These are phyloP conservation scores for Lota lota DNA, from an alignment of 2,113 vertebrate species.

Conservation along the genomic window DNA sequence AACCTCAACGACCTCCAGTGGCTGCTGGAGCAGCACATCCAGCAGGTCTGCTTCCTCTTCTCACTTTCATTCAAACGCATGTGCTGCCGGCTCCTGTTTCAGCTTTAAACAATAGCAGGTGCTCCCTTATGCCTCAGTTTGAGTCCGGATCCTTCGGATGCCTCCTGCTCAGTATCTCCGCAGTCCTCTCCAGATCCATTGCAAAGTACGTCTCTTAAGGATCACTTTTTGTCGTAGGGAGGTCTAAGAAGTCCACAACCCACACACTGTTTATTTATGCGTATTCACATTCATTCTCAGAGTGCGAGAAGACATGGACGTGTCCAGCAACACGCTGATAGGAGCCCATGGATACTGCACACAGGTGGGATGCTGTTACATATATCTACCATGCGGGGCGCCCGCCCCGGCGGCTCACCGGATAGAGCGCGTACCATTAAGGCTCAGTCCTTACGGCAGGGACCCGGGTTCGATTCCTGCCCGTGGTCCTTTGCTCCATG, in stretches of 20 bases:
- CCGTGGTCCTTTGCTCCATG: too few species aligned
- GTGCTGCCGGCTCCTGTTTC: neutral
- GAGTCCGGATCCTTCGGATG: conserved; percentile 84
- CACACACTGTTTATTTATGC: neutral
- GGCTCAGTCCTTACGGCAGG: too few species aligned
- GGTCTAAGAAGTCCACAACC: neutral
- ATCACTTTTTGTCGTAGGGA: neutral
- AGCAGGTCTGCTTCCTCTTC: conserved; percentile 72
- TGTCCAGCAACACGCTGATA: conserved; percentile 81
- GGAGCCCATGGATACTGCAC: conserved; percentile 94
- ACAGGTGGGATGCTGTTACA: conserved; percentile 72
- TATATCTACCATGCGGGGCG: too few species aligned
- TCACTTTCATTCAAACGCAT: too few species aligned
- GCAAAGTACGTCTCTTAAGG: conserved; percentile 74
- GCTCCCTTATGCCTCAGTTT: conserved; percentile 74
- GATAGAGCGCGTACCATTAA: too few species aligned
- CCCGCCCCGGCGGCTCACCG: too few species aligned
- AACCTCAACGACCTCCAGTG: conserved; percentile 76
- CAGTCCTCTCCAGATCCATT: conserved; percentile 85
- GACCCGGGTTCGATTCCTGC: too few species aligned
- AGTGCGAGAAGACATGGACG: conserved; percentile 86
- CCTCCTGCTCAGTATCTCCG: conserved; percentile 85
- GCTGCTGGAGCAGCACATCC: conserved; percentile 81
- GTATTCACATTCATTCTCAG: conserved; percentile 60
- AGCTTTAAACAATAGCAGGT: neutral